phyloP scores from a whole-genome alignment of 2,888 invertebrate species.

The Hemaris fuciformis region DNA sequence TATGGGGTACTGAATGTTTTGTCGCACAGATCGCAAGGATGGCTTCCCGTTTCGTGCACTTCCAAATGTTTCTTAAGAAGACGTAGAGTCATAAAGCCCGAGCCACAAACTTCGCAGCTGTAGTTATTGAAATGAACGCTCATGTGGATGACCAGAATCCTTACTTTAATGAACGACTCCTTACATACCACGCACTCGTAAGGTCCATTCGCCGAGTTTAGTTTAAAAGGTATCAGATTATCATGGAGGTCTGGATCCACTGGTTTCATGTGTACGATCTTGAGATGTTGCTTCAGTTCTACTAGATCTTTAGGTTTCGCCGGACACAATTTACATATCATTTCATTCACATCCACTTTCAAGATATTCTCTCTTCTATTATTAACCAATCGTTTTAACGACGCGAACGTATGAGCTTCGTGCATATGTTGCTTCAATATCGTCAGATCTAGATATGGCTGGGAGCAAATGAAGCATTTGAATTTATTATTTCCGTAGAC shows the following conservation, averaged over 20 bases:
- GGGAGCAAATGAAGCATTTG: constrained; percentile 71
- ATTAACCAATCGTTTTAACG: constrained; percentile 63
- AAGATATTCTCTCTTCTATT: constrained; percentile 66
- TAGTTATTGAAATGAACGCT: constrained; percentile 75
- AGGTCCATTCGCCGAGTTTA: constrained; percentile 49
- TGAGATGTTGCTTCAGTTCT: constrained; percentile 62
- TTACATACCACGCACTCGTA: constrained; percentile 69
- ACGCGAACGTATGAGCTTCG: constrained; percentile 56
- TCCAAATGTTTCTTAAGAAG: constrained; percentile 71
- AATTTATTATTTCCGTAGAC: constrained; percentile 72
- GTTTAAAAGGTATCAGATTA: constrained; percentile 70
- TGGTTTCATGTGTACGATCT: constrained; percentile 55
- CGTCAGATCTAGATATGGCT: constrained; percentile 62
- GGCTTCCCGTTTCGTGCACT: constrained; percentile 70
- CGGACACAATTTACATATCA: constrained; percentile 63
- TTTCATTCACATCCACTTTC: constrained; percentile 67
- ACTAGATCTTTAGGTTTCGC: constrained; percentile 43
- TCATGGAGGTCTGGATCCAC: constrained; percentile 66
- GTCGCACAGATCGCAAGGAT: constrained; percentile 65
- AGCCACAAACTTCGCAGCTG: constrained; percentile 73
- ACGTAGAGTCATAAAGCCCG: constrained; percentile 70
- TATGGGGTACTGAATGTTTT: constrained; percentile 69
- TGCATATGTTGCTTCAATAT: constrained; percentile 61
- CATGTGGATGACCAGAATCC: constrained; percentile 73
- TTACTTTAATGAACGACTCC: constrained; percentile 64